Evolutionary conservation across 2,113 vertebrate species (phyloP), one percentile per base, ranked within the genome.

Genomic region (Petromus typicus): DNA sequence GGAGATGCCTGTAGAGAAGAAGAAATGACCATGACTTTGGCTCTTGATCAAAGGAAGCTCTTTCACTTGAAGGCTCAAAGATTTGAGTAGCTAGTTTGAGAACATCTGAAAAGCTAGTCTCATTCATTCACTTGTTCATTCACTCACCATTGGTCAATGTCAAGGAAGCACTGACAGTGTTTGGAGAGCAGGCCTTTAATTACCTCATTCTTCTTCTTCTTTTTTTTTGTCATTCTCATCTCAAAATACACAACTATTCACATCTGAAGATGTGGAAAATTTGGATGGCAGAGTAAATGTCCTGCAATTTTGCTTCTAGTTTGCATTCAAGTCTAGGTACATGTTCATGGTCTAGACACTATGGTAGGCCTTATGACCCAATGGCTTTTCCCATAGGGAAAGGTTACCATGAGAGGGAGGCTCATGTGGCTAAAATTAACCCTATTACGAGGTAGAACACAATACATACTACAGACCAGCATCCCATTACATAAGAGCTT

Each of bases 1-100:
- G 99, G 99, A 95, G 99, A 99, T 20, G 99, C 99, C 99, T 99
- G 98, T 82, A 95, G 96, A 97, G 87, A 93, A 98, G 92, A 97
- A 98, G 96, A 98, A 87, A 98, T 30, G 7, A 81, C 43, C 91
- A 34, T 93, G 98, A 98, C 59, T 76, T 61, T 95, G 73, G 71
- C 40, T 66, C 81, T 57, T 13, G 93, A 63, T 82, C 85, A 37
- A 12, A 81, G 30, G 34, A 82, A 57, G 61, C 25, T 56, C 40
- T 89, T 43, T 23, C 37, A 59, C 75, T 48, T 45, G 54, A 54
- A 61, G 45, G 45, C 56, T 51, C 22, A 66, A 85, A 83, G 48
- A 27, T 48, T n/a, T 13, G 61, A 86, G 20, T 86, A 27, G 5
- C 37, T 76, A 27, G 14, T 76, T 13, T 76, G 43, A 48, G 73